Evolutionary conservation across 2,888 invertebrate genomes (phyloP).

Genomic region (Nezara viridula): DNA sequence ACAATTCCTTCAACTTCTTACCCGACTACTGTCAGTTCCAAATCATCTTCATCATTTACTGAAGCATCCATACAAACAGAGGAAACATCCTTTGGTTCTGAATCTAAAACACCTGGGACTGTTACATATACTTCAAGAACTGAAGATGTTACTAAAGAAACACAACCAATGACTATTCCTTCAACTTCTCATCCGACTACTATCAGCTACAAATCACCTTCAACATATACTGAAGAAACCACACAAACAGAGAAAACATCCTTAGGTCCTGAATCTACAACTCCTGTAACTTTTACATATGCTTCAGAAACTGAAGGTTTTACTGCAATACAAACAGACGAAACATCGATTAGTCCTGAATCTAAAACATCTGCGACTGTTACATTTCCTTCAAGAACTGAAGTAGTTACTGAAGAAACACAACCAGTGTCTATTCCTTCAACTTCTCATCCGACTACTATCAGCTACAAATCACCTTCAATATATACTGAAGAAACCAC

Average conservation of each 20-base stretch:
- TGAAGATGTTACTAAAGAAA: not conserved
- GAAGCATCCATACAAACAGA: not conserved
- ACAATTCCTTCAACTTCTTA: not conserved
- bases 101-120: not conserved
- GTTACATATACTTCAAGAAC: not conserved
- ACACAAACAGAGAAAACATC: not conserved
- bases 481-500: not conserved
- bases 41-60: not conserved
- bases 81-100: not conserved
- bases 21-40: not conserved
- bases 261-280: not conserved
- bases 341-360: too few relatives aligned
- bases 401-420: not conserved
- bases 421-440: not conserved
- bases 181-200: not conserved
- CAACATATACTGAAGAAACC: not conserved
- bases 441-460: not conserved
- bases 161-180: not conserved
- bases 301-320: too few relatives aligned
- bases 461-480: not conserved
- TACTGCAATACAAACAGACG: too few relatives aligned
- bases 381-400: too few relatives aligned
- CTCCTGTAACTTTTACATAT: not conserved
- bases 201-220: not conserved
- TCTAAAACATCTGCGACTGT: too few relatives aligned